These are phyloP conservation scores for Penelope pileata DNA, from an alignment of 2,113 vertebrate species.

Conservation along the genomic window DNA sequence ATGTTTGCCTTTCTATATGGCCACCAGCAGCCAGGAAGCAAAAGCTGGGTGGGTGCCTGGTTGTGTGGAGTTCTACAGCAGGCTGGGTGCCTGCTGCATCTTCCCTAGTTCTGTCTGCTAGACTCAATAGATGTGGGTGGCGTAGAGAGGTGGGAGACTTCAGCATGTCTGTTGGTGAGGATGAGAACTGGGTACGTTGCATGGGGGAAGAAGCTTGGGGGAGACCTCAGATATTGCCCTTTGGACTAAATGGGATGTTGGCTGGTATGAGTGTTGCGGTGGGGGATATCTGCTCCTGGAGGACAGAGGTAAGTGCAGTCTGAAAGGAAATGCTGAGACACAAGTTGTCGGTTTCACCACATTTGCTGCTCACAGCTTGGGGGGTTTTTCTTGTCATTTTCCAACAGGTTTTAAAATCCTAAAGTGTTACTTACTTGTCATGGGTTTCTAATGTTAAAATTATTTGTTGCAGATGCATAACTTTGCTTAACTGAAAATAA, in stretches of 20 bases:
- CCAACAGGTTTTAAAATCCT: background rate
- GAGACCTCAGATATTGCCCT: background rate
- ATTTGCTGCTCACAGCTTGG: background rate
- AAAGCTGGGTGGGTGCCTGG: accelerated
- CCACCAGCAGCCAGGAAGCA: background rate
- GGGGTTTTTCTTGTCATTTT: background rate
- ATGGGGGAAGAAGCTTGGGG: background rate
- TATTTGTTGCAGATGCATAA: background rate
- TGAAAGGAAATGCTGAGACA: background rate
- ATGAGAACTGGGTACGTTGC: background rate
- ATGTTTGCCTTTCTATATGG: background rate
- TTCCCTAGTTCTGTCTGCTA: background rate
- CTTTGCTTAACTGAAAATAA: background rate
- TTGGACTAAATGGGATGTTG: background rate
- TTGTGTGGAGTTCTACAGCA: background rate
- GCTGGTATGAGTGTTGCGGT: background rate
- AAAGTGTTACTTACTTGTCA: background rate
- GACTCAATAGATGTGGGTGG: background rate
- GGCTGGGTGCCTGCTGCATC: accelerated
- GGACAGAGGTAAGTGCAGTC: background rate
- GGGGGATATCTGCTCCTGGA: background rate
- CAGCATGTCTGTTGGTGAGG: accelerated
- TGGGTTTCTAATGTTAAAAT: background rate
- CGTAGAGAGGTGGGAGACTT: background rate
- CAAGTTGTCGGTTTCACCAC: background rate